phyloP scores from a whole-genome alignment of 2,113 vertebrate species.

The Melanotaenia duboulayi region DNA sequence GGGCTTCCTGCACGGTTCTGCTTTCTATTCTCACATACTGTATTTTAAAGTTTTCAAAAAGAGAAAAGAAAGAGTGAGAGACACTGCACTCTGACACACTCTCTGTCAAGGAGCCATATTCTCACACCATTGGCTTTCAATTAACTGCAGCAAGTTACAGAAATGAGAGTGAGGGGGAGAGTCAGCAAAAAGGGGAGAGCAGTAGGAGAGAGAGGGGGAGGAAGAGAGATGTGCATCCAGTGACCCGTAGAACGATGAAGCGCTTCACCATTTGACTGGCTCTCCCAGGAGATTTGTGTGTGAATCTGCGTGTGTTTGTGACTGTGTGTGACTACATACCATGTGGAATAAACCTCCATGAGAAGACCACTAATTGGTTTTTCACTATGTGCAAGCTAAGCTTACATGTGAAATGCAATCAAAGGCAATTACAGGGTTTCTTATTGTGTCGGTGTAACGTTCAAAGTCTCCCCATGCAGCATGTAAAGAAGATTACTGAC shows the following conservation, averaged over 20 bases:
- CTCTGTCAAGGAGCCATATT: conserved; percentile 76
- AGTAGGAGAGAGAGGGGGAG: conserved; percentile 7
- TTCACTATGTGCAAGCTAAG: conserved; percentile 29
- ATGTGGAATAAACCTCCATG: conserved; percentile 35
- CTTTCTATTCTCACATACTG: conserved; percentile 46
- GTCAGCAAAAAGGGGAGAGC: conserved; percentile 19
- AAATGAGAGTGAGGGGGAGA: conserved; percentile 54
- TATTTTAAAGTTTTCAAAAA: conserved; percentile 51
- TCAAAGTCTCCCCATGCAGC: conserved; percentile 1
- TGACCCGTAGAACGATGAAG: conserved; percentile 69
- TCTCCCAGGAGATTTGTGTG: conserved; percentile 69
- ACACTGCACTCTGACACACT: conserved; percentile 47
- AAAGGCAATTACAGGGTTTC: conserved; percentile 35
- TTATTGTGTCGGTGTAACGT: conserved; percentile 15
- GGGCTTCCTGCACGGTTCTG: conserved; percentile 30
- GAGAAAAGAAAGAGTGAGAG: conserved; percentile 36
- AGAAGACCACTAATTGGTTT: conserved; percentile 50
- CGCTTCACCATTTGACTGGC: conserved; percentile 64
- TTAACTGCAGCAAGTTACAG: conserved; percentile 75
- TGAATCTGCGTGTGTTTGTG: conserved; percentile 46
- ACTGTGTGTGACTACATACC: conserved; percentile 25
- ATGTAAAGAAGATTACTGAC: not conserved
- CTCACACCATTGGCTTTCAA: conserved; percentile 81
- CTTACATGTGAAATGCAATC: conserved; percentile 31
- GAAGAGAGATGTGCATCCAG: conserved; percentile 52